Evolutionary conservation across 2,888 invertebrate species (phyloP).

Genomic region (Glyphotaelius pellucidus): DNA sequence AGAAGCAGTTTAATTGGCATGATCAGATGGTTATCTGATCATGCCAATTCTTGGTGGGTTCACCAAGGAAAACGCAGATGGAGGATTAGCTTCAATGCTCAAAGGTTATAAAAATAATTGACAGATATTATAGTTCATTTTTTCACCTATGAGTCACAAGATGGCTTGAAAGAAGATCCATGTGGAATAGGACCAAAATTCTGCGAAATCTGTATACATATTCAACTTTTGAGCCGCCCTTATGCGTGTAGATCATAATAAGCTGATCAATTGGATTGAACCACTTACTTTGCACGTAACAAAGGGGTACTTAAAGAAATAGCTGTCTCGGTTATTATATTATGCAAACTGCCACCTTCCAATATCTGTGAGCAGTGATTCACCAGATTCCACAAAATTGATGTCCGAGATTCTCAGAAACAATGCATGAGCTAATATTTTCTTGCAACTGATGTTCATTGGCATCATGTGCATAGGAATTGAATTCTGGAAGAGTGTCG

Average conservation of each 20-base stretch:
- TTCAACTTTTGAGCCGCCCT: neutral
- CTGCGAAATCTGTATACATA: no score
- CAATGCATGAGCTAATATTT: neutral
- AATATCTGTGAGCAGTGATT: neutral
- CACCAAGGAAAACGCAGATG: neutral
- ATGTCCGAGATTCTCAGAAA: neutral
- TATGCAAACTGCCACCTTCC: neutral
- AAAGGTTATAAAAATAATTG: slow-evolving; percentile 2
- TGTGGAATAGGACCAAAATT: no score
- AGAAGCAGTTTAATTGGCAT: neutral
- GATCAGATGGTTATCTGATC: no score
- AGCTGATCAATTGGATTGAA: neutral
- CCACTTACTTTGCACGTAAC: neutral
- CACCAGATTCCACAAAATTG: neutral
- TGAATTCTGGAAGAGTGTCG: neutral
- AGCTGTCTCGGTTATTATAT: neutral
- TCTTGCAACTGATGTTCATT: neutral
- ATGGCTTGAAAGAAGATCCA: neutral
- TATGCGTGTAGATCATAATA: no score
- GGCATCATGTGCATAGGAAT: neutral
- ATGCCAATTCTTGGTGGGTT: no score
- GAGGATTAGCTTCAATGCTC: neutral
- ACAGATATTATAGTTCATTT: neutral
- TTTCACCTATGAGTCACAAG: neutral
- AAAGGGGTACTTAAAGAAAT: neutral